phyloP scores from a whole-genome alignment of 2,113 vertebrate genomes.

The Dendropsophus ebraccatus region DNA sequence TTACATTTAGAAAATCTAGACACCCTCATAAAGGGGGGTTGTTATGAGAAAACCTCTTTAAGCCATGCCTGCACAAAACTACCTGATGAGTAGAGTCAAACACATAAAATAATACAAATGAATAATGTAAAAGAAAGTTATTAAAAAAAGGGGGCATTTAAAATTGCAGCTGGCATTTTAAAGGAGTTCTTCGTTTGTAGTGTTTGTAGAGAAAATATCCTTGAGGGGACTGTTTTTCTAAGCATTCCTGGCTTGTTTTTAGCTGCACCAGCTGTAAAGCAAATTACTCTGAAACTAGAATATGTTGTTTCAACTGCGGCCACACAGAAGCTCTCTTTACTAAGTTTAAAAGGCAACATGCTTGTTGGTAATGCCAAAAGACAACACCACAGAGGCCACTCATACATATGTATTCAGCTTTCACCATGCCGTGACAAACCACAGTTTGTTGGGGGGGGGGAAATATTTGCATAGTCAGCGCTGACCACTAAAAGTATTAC shows the following conservation, averaged over 20 bases:
- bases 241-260: conserved; percentile 57
- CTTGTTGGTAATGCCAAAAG: conserved; percentile 46
- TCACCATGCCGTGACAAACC: background rate
- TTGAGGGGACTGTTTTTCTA: conserved; percentile 55
- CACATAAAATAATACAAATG: background rate
- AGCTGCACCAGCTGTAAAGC: conserved; percentile 63
- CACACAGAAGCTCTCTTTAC: conserved; percentile 43
- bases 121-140: background rate
- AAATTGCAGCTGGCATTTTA: conserved; percentile 40
- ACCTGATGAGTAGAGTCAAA: background rate
- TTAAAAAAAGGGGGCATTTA: background rate
- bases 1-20: too few relatives aligned
- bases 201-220: conserved; percentile 67
- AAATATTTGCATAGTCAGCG: too few relatives aligned
- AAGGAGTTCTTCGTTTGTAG: conserved; percentile 66
- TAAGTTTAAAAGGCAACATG: conserved; percentile 39
- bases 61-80: background rate
- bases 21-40: background rate
- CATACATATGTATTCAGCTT: background rate
- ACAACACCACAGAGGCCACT: conserved; percentile 51
- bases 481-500: too few relatives aligned
- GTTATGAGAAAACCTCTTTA: background rate
- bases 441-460: background rate
- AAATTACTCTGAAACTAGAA: conserved; percentile 62
- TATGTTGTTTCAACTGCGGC: conserved; percentile 61